Conservation (phyloP, 2,113 vertebrate genomes). For the Falco punctatus region DNA sequence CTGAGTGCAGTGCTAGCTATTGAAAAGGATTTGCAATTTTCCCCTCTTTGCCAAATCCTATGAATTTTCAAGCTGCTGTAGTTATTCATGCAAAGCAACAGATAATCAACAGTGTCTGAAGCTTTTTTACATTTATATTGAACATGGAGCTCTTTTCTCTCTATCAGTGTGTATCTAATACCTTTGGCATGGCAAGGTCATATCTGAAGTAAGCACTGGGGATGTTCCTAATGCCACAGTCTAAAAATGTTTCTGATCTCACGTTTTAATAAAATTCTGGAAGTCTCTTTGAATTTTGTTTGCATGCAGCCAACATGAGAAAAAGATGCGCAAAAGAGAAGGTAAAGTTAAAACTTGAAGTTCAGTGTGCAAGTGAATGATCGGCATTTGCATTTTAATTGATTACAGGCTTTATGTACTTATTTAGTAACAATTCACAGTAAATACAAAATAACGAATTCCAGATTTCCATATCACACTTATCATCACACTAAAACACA, state of each 20-base stretch:
- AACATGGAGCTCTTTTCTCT: neutral
- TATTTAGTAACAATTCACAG: neutral
- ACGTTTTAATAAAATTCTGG: neutral
- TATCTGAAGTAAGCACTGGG: neutral
- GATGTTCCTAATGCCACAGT: neutral
- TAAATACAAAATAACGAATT: neutral
- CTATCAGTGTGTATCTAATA: neutral
- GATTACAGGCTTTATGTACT: neutral
- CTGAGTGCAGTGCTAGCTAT: neutral
- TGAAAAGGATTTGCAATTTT: slow-evolving; percentile 19
- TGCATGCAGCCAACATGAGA: neutral
- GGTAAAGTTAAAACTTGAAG: neutral
- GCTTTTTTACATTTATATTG: slow-evolving; percentile 45
- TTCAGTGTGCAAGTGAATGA: neutral
- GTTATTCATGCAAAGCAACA: slow-evolving; percentile 35
- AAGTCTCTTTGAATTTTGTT: neutral
- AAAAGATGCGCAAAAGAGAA: neutral
- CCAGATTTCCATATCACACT: neutral
- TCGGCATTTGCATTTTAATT: neutral
- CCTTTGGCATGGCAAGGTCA: neutral
- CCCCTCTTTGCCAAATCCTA: slow-evolving; percentile 51
- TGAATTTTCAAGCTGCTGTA: slow-evolving; percentile 45
- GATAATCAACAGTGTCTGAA: slow-evolving; percentile 32
- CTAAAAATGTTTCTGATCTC: neutral
- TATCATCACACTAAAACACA: neutral